A percentile compares a stretch with the other conserved stretches of the same genome.
Conservation (phyloP, 1,140 invertebrate species). For the Neodiprion pinetum region DNA sequence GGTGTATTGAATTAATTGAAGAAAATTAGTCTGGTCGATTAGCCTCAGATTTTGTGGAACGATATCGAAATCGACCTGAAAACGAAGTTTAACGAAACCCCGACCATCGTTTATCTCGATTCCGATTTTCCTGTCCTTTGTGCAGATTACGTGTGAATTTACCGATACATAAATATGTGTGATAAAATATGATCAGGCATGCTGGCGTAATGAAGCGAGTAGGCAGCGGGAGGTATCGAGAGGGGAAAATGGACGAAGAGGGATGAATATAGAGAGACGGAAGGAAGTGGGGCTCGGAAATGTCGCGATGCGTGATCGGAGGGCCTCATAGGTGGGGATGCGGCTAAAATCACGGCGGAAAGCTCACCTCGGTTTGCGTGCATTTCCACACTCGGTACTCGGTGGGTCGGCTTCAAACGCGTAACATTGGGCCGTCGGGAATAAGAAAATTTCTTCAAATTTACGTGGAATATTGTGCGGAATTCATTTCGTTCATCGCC, state of each 20-base stretch:
- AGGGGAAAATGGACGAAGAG: background rate
- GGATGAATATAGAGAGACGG: slow-evolving; percentile 36
- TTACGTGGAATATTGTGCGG: no score
- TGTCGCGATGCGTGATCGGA: slow-evolving; percentile 47
- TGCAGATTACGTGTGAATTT: background rate
- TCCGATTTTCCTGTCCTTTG: background rate
- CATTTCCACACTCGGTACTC: background rate
- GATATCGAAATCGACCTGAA: no score
- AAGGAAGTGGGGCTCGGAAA: slow-evolving; percentile 60
- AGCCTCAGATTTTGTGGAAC: no score
- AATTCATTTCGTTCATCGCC: no score
- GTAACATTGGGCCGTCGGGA: background rate
- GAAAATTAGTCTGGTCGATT: no score
- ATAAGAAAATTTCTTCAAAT: no score
- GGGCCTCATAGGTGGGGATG: slow-evolving; percentile 29
- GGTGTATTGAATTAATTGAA: no score
- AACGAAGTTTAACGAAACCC: background rate
- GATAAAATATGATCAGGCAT: background rate
- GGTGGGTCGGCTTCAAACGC: slow-evolving; percentile 1
- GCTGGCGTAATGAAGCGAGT: background rate
- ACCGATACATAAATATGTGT: no score
- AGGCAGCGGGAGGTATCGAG: background rate
- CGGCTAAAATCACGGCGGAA: background rate
- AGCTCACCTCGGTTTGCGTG: slow-evolving; percentile 1
- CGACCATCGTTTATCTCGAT: background rate